Conservation (phyloP, 1,140 invertebrate genomes). For the Neodiprion lecontei region DNA sequence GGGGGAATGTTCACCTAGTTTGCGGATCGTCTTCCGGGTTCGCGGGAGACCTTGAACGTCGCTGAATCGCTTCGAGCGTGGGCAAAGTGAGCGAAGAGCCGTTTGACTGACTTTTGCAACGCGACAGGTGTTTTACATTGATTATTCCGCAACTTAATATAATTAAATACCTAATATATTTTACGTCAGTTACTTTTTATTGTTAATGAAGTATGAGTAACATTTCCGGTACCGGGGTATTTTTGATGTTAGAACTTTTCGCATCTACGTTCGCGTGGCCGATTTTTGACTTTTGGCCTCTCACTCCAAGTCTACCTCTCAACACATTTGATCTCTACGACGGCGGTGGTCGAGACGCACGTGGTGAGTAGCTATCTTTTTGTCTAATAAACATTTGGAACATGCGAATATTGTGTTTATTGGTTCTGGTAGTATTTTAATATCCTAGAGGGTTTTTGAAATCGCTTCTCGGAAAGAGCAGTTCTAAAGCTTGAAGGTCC, state of each 20-base stretch:
- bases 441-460: too few relatives aligned
- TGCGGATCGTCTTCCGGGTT: not conserved
- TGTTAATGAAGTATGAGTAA: not conserved
- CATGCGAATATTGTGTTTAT: too few relatives aligned
- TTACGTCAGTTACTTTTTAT: too few relatives aligned
- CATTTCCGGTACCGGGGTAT: not conserved
- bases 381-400: too few relatives aligned
- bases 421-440: too few relatives aligned
- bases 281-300: not conserved
- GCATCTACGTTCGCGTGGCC: not conserved
- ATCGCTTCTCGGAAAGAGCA: too few relatives aligned
- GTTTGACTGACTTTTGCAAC: not conserved
- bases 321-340: not conserved
- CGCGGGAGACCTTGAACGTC: not conserved
- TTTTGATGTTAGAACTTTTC: not conserved
- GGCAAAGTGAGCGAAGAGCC: conserved; percentile 1
- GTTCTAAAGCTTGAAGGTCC: too few relatives aligned
- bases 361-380: not conserved
- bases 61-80: not conserved
- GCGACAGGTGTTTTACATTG: not conserved
- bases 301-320: not conserved
- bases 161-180: too few relatives aligned
- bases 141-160: too few relatives aligned
- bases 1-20: conserved; percentile 3
- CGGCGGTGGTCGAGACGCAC: not conserved